Base-by-base conservation (phyloP, 2,888 invertebrate genomes). In the Athetis lepigone region DNA sequence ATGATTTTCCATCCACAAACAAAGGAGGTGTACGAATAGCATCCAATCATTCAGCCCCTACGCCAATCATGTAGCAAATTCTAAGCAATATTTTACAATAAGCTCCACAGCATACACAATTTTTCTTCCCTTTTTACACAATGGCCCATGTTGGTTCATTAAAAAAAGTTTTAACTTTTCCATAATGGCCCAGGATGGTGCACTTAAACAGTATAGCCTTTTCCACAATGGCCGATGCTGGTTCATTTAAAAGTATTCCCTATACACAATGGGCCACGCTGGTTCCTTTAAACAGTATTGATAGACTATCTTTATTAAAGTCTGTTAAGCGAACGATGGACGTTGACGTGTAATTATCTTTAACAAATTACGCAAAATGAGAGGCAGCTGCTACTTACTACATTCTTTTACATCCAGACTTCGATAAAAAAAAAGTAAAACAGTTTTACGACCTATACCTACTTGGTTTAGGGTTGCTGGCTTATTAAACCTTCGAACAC, bases 321-420 rank as follows among this genome's bases (percentile, higher is more conserved):
- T 23, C 4, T 60, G 21, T 37, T 37, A 7, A 69, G 58, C 23
- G 43, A 29, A 7, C 42, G 60, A 75, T 55, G 54, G 37, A 69
- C 70, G 33, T 55, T 55, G 70, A 55, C 27, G 25, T 4, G 43
- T 54, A 71, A 64, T 63, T 71, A 57, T 27, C 25, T 63, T 37
- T 36, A 49, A 76, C 54, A 72, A 71, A 76, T 76, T 73, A 73
- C 73, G 65, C 42, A 16, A 77, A 73, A 73, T 71, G 40, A 55
- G 45, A 40, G 29, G 54, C 72, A 73, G 72, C 65, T 77, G 73
- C 40, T 29, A 29, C 13, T 45, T 52, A n/a, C 6, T 33, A 45
- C 56, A 55, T 61, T 55, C 27, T 57, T 75, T 75, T 70, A 56
- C 43, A 27, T 37, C 27, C 42, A 62, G 57, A 39, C 54, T 23